Evolutionary conservation across 2,113 vertebrate species (phyloP), one percentile per base, ranked within the genome.

Genomic region (Xyrauchen texanus): DNA sequence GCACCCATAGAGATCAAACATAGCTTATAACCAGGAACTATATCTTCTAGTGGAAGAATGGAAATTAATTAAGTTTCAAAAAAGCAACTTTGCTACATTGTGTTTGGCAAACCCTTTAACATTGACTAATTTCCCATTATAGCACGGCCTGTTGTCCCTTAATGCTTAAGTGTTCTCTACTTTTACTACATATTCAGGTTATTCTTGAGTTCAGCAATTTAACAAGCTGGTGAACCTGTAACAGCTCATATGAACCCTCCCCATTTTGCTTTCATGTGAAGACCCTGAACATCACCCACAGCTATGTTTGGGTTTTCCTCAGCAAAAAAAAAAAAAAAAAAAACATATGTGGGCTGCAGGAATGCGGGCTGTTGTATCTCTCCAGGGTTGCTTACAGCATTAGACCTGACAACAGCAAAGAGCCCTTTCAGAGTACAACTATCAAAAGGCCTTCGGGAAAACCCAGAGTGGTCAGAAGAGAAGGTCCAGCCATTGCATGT

Each of bases 241-340:
- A 53, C 64, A 51, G 46, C 49, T 44, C 42, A 68, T 13, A 42
- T 68, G 78, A 70, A 44, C 72, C 73, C 52, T 57, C 13, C 47
- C 45, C 70, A 64, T 77, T 45, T 69, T 8, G 49, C 51, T 81
- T 77, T 76, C 76, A 84, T 82, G 66, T 82, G 69, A 84, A 79
- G 76, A 78, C 79, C 84, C 81, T 77, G 76, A 76, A 79, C 76
- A 72, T 85, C 79, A 85, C 15, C 44, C 13, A 47, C 82, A 83
- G 78, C 68, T 81, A 73, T 93, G 92, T 92, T 93, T 92, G 92
- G 91, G 90, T 93, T 91, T 90, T 86, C 83, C 89, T 65, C 75
- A 82, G 82, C 85, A 86, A 87, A 90, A 78, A 34, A 34, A 34
- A 34, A 78, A 85, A 84, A 89, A 88, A 90, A 86, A 87, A 89